phyloP scores from a whole-genome alignment of 2,888 invertebrate genomes.

The Archaeoteleia sp. region DNA sequence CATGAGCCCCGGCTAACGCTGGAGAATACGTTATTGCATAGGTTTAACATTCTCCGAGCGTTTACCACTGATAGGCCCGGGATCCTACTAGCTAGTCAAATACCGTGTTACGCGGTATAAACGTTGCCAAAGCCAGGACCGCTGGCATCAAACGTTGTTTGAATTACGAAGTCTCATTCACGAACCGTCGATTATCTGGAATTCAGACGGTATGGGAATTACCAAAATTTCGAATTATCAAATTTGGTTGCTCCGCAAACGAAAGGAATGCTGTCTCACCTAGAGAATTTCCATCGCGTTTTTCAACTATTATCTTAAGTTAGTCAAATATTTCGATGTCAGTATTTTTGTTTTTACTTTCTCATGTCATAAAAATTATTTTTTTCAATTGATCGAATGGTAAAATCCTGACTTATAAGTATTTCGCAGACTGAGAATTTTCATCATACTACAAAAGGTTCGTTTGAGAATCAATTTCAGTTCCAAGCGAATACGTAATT shows the following conservation, averaged over 20 bases:
- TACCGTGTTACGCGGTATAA: constrained; percentile 51
- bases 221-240: constrained; percentile 35
- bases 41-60: constrained; percentile 59
- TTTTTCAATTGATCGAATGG: too few species aligned
- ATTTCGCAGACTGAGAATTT: too few species aligned
- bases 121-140: constrained; percentile 56
- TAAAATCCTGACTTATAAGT: too few species aligned
- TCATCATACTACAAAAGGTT: too few species aligned
- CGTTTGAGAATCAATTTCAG: not conserved
- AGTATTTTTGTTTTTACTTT: too few species aligned
- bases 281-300: too few species aligned
- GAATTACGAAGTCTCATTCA: constrained; percentile 65
- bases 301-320: too few species aligned
- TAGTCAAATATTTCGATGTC: too few species aligned
- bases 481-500: constrained; percentile 1
- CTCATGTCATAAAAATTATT: too few species aligned
- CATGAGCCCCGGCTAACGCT: constrained; percentile 6
- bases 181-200: constrained; percentile 55
- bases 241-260: constrained; percentile 32
- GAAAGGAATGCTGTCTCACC: constrained; percentile 37
- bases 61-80: constrained; percentile 52
- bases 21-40: constrained; percentile 56
- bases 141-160: constrained; percentile 63
- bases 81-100: constrained; percentile 41
- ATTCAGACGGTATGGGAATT: constrained; percentile 43